These are phyloP conservation scores for Stenotaenia linearis DNA, from an alignment of 2,888 invertebrate genomes.

Conservation along the genomic window DNA sequence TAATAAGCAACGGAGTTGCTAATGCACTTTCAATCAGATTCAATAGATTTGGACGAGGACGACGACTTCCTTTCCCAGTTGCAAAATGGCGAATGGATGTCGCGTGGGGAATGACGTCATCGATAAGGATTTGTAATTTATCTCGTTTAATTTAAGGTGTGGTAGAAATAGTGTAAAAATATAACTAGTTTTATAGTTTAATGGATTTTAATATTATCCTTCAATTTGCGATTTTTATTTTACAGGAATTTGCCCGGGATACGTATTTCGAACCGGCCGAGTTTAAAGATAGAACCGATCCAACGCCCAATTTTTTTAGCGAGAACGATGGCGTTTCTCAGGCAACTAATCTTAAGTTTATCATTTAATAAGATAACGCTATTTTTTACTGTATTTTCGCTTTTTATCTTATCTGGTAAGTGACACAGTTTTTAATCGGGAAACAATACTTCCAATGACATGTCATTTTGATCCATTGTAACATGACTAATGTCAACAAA, in stretches of 20 bases:
- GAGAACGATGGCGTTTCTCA: not conserved
- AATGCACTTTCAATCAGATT: slow-evolving; percentile 24
- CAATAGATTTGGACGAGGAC: slow-evolving; percentile 22
- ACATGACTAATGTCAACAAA: too few relatives aligned
- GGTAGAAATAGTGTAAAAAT: too few relatives aligned
- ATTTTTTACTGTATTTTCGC: not conserved
- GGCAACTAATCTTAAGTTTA: not conserved
- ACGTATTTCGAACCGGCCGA: not conserved
- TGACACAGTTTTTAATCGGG: not conserved
- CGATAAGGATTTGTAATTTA: not conserved
- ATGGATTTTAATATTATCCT: not conserved
- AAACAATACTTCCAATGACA: too few relatives aligned
- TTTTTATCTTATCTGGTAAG: not conserved
- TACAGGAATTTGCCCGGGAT: not conserved
- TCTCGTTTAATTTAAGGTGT: not conserved
- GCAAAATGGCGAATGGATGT: slow-evolving; percentile 31
- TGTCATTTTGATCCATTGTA: too few relatives aligned
- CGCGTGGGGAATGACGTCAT: not conserved
- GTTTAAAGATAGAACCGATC: not conserved
- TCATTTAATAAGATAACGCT: not conserved
- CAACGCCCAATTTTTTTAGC: not conserved
- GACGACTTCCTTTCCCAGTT: slow-evolving; percentile 21
- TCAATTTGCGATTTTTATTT: not conserved
- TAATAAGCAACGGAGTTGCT: slow-evolving; percentile 32
- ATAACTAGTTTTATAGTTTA: not conserved